These are phyloP conservation scores for Zaprionus davidi DNA, from an alignment of 1,140 invertebrate genomes.

Conservation along the genomic window DNA sequence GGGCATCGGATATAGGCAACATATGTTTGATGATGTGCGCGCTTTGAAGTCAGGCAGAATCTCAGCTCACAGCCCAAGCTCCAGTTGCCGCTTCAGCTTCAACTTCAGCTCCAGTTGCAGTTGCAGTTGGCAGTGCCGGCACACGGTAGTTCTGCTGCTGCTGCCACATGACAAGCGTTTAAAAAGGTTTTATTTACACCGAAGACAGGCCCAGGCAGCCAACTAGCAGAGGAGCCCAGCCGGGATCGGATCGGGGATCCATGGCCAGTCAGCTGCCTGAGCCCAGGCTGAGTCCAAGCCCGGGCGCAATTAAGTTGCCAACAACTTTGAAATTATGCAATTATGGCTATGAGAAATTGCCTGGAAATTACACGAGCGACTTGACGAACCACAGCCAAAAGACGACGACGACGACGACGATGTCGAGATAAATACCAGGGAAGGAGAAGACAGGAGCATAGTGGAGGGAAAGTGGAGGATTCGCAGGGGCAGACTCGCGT, in stretches of 20 bases:
- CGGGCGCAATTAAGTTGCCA: constrained; percentile 82
- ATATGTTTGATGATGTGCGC: constrained; percentile 77
- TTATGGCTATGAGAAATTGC: constrained; percentile 84
- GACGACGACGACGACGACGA: constrained; percentile 3
- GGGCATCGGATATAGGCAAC: constrained; percentile 40
- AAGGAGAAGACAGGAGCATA: neutral
- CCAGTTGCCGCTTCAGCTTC: constrained; percentile 13
- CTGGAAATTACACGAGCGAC: constrained; percentile 80
- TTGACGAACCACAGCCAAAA: constrained; percentile 71
- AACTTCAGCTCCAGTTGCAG: constrained; percentile 6
- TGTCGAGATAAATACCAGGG: neutral
- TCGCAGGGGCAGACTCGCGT: constrained; percentile 15
- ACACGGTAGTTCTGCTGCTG: constrained; percentile 33
- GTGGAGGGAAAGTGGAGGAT: neutral
- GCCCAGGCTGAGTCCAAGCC: constrained; percentile 8
- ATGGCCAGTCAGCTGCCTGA: constrained; percentile 31
- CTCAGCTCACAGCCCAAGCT: constrained; percentile 10
- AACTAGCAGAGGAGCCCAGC: neutral
- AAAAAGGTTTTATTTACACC: constrained; percentile 83
- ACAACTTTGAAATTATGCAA: constrained; percentile 84
- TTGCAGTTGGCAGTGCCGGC: constrained; percentile 13
- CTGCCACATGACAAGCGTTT: constrained; percentile 77
- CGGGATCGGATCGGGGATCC: constrained; percentile 1
- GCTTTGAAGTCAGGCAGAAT: constrained; percentile 63
- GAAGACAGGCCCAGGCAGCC: constrained; percentile 48